phyloP scores from a whole-genome alignment of 2,113 vertebrate species.

The Crotalus horridus region DNA sequence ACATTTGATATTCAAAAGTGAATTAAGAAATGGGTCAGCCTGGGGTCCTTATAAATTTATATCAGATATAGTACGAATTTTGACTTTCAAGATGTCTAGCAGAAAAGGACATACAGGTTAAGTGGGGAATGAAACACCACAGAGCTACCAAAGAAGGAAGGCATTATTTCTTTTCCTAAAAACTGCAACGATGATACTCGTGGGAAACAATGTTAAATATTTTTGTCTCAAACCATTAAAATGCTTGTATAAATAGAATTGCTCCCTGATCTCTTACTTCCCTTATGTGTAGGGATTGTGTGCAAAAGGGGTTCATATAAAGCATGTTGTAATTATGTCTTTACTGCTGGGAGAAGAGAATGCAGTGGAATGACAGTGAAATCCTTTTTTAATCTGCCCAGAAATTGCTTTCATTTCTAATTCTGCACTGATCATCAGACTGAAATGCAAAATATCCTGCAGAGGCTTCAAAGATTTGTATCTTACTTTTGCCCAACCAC shows the following conservation, averaged over 20 bases:
- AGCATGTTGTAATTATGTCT: not conserved
- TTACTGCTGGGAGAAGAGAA: not conserved
- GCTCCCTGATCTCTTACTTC: not conserved
- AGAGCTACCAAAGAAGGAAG: constrained; percentile 20
- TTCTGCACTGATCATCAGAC: not conserved
- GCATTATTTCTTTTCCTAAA: not conserved
- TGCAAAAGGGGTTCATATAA: not conserved
- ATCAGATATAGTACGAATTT: constrained; percentile 26
- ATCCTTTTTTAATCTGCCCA: not conserved
- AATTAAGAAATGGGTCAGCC: constrained; percentile 16
- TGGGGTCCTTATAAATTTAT: not conserved
- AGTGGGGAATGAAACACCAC: constrained; percentile 6
- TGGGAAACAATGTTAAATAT: not conserved
- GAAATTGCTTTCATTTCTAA: not conserved
- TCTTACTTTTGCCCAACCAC: not conserved
- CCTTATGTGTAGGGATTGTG: not conserved
- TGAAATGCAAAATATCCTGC: not conserved
- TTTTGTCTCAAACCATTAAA: constrained; percentile 7
- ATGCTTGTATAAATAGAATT: constrained; percentile 9
- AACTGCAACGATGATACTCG: not conserved
- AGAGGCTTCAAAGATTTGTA: not conserved
- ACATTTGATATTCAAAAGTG: not conserved
- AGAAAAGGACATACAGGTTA: not conserved
- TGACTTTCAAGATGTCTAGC: constrained; percentile 37
- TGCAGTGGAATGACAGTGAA: not conserved